Evolutionary conservation across 1,140 invertebrate genomes (phyloP), one percentile per base, ranked within the genome.

Genomic region (Aphidius ervi): DNA sequence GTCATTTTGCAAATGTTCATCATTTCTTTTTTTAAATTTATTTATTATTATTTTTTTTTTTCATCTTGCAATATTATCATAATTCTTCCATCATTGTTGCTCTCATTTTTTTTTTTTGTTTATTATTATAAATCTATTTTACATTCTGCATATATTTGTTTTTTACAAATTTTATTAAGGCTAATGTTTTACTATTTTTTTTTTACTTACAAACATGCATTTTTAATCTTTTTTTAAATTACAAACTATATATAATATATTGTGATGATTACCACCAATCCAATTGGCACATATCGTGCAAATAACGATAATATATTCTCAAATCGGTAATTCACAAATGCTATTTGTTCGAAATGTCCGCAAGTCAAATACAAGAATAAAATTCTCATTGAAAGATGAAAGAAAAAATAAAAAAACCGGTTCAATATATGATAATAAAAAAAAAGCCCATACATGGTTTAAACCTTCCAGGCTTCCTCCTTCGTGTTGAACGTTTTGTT

Each of bases 1-100:
- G 52, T 54, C 52, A 70, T 72, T 72, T 69, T 65, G 66, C 59
- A n/a, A 54, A 54, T 54, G 39, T 42, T n/a, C 23, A 31, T 31
- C 23, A 31, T 31, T 31, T 31, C 16, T 16, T 16, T 16, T 16
- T 16, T 16, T 16, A 16, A 16, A 16, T 16, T 31, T 31, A 31
- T 31, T 31, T 31, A 31, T 31, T 31, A 6, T 37, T n/a, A n/a
- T n/a, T n/a, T 52, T 52, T 40, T 16, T 16, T 16, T 16, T 16
- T 16, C 16, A 16, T 16, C 16, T 16, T 16, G 16, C 16, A 16
- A 16, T 16, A 16, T 16, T 16, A 16, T 16, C 16, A 16, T 16
- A 16, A 16, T 16, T 16, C 16, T 16, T 16, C 16, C 16, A 16
- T 16, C 16, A 16, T 16, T 52, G 37, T 8, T 52, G 20, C 49